These are phyloP conservation scores for Cephalotes varians DNA, from an alignment of 2,888 invertebrate species.

Conservation along the genomic window DNA sequence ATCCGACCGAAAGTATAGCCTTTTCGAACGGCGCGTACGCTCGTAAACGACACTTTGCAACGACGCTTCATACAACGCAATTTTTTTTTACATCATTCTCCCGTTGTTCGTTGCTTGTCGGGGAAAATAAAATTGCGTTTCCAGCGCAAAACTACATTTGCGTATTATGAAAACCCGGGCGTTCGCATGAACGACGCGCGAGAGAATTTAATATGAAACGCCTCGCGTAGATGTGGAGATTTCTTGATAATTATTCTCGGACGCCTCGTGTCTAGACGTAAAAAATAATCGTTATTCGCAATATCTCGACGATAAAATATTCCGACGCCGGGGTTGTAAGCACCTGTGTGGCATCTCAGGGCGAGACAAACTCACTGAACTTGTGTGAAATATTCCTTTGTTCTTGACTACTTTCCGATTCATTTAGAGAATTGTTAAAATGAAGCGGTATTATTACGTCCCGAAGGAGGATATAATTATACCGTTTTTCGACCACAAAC, in stretches of 20 bases:
- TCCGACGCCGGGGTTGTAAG: neutral
- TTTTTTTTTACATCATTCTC: constrained; percentile 4
- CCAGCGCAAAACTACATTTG: constrained; percentile 13
- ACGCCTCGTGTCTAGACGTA: neutral
- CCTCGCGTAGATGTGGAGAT: neutral
- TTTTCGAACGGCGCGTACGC: neutral
- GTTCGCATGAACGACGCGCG: neutral
- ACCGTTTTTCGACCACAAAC: neutral
- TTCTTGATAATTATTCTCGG: constrained; percentile 8
- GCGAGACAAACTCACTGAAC: neutral
- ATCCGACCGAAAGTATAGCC: neutral
- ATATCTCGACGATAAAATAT: constrained; percentile 3
- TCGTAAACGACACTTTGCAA: constrained; percentile 13
- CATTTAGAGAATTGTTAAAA: neutral
- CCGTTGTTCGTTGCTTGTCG: constrained; percentile 11
- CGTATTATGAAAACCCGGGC: constrained; percentile 9
- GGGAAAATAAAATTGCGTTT: constrained; percentile 34
- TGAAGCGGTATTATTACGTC: neutral
- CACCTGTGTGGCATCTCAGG: constrained; percentile 39
- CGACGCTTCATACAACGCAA: neutral
- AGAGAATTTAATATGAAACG: constrained; percentile 18
- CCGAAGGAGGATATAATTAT: neutral
- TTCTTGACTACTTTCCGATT: neutral
- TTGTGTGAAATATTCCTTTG: constrained; percentile 14
- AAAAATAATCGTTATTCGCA: constrained; percentile 8